Percentiles rank a stretch among this genome's conserved stretches.
phyloP scores from a whole-genome alignment of 2,888 invertebrate genomes.

The Leptarthrus brevirostris region DNA sequence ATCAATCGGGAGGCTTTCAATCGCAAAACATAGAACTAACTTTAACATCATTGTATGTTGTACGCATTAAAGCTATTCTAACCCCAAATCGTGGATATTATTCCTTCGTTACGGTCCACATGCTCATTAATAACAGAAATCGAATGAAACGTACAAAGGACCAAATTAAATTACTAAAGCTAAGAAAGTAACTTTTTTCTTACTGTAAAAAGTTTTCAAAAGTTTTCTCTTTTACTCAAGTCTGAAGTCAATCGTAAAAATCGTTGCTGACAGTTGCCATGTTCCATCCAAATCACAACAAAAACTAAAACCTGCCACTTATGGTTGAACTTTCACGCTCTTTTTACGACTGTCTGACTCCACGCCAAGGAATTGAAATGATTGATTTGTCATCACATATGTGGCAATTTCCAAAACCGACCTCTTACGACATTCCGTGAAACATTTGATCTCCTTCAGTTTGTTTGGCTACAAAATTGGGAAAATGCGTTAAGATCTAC shows the following conservation, averaged over 20 bases:
- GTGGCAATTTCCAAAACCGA: not conserved
- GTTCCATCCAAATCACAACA: constrained; percentile 5
- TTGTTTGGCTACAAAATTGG: not conserved
- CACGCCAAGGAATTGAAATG: not conserved
- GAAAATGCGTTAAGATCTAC: not conserved
- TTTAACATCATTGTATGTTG: too few relatives aligned
- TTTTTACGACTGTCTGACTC: not conserved
- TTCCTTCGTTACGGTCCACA: too few relatives aligned
- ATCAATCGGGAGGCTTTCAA: too few relatives aligned
- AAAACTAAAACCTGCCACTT: not conserved
- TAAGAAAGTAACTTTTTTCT: not conserved
- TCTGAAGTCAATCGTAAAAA: not conserved
- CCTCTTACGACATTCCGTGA: not conserved
- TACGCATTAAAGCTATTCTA: too few relatives aligned
- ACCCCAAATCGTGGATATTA: too few relatives aligned
- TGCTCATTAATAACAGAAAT: not conserved
- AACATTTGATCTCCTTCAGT: not conserved
- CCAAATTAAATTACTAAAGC: constrained; percentile 18
- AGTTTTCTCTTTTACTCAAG: not conserved
- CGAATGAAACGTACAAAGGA: not conserved
- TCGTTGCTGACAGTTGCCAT: constrained; percentile 6
- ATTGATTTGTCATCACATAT: constrained; percentile 16
- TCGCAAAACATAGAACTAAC: too few relatives aligned
- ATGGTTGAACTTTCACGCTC: not conserved
- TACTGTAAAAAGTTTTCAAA: not conserved